Base-by-base conservation (phyloP, 2,888 invertebrate genomes). In the Nysson spinosus region DNA sequence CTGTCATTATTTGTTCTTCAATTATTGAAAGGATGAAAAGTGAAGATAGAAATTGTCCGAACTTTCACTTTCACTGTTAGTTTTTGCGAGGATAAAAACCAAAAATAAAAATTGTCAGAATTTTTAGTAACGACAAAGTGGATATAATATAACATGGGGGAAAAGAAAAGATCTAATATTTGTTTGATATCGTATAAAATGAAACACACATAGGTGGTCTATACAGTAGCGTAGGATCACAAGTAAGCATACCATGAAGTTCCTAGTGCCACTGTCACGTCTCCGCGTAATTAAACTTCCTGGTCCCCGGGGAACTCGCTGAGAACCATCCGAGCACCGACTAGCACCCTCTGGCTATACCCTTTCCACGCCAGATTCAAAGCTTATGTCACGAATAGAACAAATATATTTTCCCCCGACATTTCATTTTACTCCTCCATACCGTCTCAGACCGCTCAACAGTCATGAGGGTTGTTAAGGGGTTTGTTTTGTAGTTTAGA, bases 201-300 rank as follows among this genome's bases (percentile, higher is more conserved):
- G 55, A 40, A 67, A 54, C 42, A 57, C 43, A 28, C 32, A 39
- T 9, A 62, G 50, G 47, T 39, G 71, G 64, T 64, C 64, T 75
- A 57, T 55, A 26, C 44, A 35, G 47, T 37, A 35, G 35, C 47
- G 39, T 43, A 44, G 28, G 22, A 42, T 32, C 37, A 46, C 46
- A 35, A 64, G 52, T 28, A 56, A 39, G 11, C 64, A 62, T 72
- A 62, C 66, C 58, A 65, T 56, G 62, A 69, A 73, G 77, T 72
- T 77, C 65, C 74, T 72, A 62, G 65, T 67, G 71, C 66, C 62
- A 69, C 70, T 75, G 75, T 77, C 79, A 74, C 76, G 75, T 72
- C 75, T 76, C 69, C 73, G 66, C 75, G 79, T 83, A 83, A 83
- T 83, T 83, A 82, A 83, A 83, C 82, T 83, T 81, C 70, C 75